These are phyloP conservation scores for Petrocephalus microphthalmus DNA, from an alignment of 2,113 vertebrate species.

Conservation along the genomic window DNA sequence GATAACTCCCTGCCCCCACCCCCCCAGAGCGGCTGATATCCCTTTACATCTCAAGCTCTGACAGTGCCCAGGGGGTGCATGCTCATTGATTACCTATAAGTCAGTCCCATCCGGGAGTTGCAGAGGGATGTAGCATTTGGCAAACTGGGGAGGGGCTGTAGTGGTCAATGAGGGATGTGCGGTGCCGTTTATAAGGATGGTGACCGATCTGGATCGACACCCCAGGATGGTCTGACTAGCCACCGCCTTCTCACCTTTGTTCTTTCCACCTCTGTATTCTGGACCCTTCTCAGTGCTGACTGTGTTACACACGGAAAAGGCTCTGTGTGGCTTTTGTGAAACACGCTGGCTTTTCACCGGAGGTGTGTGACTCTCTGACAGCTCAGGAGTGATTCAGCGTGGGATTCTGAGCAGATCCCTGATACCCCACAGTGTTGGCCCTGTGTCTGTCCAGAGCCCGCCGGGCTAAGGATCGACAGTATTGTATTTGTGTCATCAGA, in stretches of 20 bases:
- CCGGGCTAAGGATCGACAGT: constrained; percentile 39
- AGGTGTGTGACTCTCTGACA: not conserved
- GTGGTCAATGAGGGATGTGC: not conserved
- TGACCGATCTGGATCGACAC: not conserved
- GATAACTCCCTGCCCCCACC: not conserved
- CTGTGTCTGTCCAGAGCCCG: not conserved
- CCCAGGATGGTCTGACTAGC: not conserved
- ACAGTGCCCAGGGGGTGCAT: not conserved
- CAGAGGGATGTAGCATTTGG: not conserved
- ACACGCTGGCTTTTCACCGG: not conserved
- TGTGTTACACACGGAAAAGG: not conserved
- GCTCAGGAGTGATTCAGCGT: not conserved
- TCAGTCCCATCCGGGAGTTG: not conserved
- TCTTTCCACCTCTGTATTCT: not conserved
- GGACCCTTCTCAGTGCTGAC: not conserved
- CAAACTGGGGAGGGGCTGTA: not conserved
- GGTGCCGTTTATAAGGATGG: not conserved
- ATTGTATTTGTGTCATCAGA: constrained; percentile 34
- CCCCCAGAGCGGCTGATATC: not conserved
- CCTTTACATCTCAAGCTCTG: not conserved
- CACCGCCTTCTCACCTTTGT: not conserved
- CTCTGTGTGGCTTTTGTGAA: not conserved
- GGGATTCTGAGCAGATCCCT: not conserved
- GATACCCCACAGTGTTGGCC: not conserved
- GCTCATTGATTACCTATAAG: not conserved